Percentiles rank a stretch among this genome's conserved stretches.
These are phyloP conservation scores for Lithophane socia DNA, from an alignment of 2,888 invertebrate genomes.

Conservation along the genomic window DNA sequence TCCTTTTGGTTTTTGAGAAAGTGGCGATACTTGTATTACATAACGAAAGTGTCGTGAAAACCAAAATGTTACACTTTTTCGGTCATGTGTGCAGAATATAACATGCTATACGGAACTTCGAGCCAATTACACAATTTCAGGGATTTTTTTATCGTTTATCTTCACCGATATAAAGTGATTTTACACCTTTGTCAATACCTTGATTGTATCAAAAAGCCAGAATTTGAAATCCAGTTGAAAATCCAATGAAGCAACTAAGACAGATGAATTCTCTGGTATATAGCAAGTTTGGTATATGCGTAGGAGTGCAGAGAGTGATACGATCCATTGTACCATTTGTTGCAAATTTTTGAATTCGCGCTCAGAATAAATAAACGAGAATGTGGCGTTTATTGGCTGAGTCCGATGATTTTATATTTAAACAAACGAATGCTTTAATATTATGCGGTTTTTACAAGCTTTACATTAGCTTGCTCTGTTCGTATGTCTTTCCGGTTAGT, in stretches of 20 bases:
- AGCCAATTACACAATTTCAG: neutral
- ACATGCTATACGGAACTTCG: too few species aligned
- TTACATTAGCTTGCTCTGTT: too few species aligned
- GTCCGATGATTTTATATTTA: conserved; percentile 54
- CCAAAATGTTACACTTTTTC: too few species aligned
- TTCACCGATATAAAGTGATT: neutral
- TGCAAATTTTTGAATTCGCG: conserved; percentile 56
- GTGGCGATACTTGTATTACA: too few species aligned
- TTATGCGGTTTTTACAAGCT: conserved; percentile 30
- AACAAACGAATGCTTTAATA: conserved; percentile 44
- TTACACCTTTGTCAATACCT: neutral
- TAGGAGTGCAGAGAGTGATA: conserved; percentile 44
- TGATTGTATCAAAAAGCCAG: neutral
- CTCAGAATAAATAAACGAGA: conserved; percentile 57
- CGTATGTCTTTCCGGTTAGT: too few species aligned
- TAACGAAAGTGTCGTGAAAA: too few species aligned
- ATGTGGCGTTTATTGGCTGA: conserved; percentile 61
- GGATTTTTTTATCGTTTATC: neutral
- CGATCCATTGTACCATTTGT: conserved; percentile 53
- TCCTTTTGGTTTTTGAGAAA: too few species aligned
- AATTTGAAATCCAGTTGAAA: conserved; percentile 2
- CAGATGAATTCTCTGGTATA: conserved; percentile 5
- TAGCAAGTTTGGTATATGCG: conserved; percentile 26
- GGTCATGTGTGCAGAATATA: too few species aligned
- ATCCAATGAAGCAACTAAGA: conserved; percentile 4